Evolutionary conservation across 2,888 invertebrate species (phyloP).

Genomic region (Cryptosula pallasiana): DNA sequence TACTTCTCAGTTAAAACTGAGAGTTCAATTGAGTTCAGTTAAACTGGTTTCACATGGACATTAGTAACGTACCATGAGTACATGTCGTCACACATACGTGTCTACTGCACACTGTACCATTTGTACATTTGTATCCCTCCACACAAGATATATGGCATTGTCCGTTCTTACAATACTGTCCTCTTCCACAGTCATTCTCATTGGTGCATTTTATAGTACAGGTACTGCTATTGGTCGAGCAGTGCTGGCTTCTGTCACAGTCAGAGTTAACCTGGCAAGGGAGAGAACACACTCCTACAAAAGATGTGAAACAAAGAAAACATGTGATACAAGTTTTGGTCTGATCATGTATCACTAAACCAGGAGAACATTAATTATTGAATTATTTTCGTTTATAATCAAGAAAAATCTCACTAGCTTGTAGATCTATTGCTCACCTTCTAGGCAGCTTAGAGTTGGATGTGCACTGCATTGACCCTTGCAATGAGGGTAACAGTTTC

Average conservation of each 20-base stretch:
- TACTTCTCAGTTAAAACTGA: no score
- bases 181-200: background rate
- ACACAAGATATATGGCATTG: background rate
- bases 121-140: background rate
- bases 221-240: background rate
- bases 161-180: background rate
- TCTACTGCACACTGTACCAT: background rate
- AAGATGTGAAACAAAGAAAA: no score
- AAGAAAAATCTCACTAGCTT: no score
- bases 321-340: no score
- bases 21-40: no score
- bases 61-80: background rate
- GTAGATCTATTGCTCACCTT: no score
- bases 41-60: no score
- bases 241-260: background rate
- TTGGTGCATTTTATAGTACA: background rate
- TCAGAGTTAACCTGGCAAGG: background rate
- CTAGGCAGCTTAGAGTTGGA: no score
- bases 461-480: no score
- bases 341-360: no score
- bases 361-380: no score
- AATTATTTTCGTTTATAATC: no score
- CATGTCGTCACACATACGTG: background rate
- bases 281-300: background rate
- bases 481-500: slow-evolving; percentile 1